Evolutionary conservation across 2,113 vertebrate genomes (phyloP), one percentile per base, ranked within the genome.

Genomic region (Nesogale talazaci): DNA sequence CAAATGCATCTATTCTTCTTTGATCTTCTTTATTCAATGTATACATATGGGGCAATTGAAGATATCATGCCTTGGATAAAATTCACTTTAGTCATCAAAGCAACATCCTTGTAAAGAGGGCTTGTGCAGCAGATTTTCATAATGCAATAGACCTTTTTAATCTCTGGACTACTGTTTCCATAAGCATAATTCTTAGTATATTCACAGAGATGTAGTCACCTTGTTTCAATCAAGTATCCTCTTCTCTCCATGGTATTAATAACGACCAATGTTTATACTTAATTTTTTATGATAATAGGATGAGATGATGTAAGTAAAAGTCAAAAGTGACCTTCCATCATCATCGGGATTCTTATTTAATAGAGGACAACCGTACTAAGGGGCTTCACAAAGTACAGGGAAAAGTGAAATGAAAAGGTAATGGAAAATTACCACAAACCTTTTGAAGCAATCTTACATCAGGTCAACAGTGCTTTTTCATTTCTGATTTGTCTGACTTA

Each of bases 171-270:
- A 12, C 46, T 52, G 46, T 12, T 52, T 52, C 46, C 46, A 52
- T 52, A 12, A 52, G 46, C 46, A 52, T 52, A 52, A 52, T 52
- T 93, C 90, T 85, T 61, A 78, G 31, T 88, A 40, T 92, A 92
- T 38, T 91, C 34, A 11, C 25, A n/a, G 9, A 78, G 75, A 87
- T 87, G 19, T 11, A 65, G 19, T 74, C 27, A 83, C 40, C 14
- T 59, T n/a, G 38, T 78, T 91, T 84, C n/a, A 65, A 92, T 63
- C 29, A 36, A 42, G 1, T 69, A 17, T 6, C 59, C 31, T 90
- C 38, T 3, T 92, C 46, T 70, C 42, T 52, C 23, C 31, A 46
- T 57, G 31, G 16, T 17, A 2, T 80, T 70, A 95, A 70, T 86
- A 52, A 75, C 83, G 89, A 3, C 17, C 81, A 61, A 70, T 31